These are phyloP conservation scores for Hedya salicella DNA, from an alignment of 2,888 invertebrate species.

Conservation along the genomic window DNA sequence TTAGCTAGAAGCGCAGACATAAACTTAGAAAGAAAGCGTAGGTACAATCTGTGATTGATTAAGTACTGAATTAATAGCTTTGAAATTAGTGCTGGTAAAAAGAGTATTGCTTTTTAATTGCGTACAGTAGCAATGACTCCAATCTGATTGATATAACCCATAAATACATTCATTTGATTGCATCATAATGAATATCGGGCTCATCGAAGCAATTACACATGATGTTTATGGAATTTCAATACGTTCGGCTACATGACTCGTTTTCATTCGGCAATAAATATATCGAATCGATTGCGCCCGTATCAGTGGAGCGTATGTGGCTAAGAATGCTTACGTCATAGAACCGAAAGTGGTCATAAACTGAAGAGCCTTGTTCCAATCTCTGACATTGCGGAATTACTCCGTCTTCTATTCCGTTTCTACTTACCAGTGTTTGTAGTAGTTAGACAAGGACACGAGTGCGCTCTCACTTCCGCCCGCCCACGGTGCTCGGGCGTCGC, in stretches of 20 bases:
- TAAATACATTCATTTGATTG: slow-evolving; percentile 55
- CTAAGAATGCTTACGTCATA: slow-evolving; percentile 72
- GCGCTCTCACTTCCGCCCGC: slow-evolving; percentile 85
- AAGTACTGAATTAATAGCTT: slow-evolving; percentile 22
- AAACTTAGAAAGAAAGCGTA: slow-evolving; percentile 17
- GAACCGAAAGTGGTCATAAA: slow-evolving; percentile 81
- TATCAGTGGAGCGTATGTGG: slow-evolving; percentile 60
- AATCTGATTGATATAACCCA: slow-evolving; percentile 51
- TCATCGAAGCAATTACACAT: slow-evolving; percentile 55
- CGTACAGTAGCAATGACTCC: slow-evolving; percentile 29
- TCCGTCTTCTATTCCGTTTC: slow-evolving; percentile 63
- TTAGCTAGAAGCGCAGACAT: slow-evolving; percentile 31
- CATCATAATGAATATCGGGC: slow-evolving; percentile 38
- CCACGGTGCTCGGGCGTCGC: slow-evolving; percentile 72
- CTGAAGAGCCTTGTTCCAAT: slow-evolving; percentile 78
- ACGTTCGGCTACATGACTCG: slow-evolving; percentile 62
- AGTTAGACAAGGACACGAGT: slow-evolving; percentile 75
- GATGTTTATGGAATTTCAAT: slow-evolving; percentile 62
- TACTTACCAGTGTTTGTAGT: slow-evolving; percentile 55
- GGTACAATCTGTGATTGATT: slow-evolving; percentile 8
- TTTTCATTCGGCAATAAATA: slow-evolving; percentile 62
- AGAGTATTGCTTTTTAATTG: slow-evolving; percentile 16
- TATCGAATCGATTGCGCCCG: slow-evolving; percentile 62
- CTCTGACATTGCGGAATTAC: slow-evolving; percentile 75
- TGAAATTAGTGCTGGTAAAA: slow-evolving; percentile 22